Conservation (phyloP, 2,888 invertebrate genomes). For the Nematopogon swammerdamellus region DNA sequence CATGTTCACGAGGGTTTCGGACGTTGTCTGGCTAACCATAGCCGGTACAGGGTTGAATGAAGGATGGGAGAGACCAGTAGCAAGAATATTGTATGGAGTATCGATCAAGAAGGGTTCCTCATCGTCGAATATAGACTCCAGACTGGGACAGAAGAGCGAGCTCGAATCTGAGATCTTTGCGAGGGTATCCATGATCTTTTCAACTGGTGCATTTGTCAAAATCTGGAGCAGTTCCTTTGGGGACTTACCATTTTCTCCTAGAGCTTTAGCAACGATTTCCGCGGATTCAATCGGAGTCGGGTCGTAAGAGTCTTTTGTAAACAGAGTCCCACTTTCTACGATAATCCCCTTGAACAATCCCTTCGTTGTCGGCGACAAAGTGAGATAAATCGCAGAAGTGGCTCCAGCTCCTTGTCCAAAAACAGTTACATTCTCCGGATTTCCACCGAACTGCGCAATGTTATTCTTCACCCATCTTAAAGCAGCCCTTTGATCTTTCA, state of each 20-base stretch:
- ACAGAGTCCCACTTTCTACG: constrained; percentile 36
- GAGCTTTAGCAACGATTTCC: constrained; percentile 34
- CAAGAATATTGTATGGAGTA: constrained; percentile 40
- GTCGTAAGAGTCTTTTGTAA: constrained; percentile 36
- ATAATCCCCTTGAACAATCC: constrained; percentile 40
- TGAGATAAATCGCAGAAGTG: constrained; percentile 34
- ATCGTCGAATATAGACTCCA: constrained; percentile 29
- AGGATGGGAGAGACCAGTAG: constrained; percentile 19
- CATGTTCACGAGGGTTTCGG: constrained; percentile 49
- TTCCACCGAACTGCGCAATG: constrained; percentile 34
- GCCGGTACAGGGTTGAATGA: constrained; percentile 39
- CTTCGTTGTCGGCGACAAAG: constrained; percentile 34
- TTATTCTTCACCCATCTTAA: constrained; percentile 42
- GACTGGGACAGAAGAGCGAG: constrained; percentile 38
- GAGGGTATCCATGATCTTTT: constrained; percentile 35
- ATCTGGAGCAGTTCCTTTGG: constrained; percentile 26
- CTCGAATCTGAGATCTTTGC: constrained; percentile 40
- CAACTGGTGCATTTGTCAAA: constrained; percentile 25
- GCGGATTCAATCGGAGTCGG: constrained; percentile 29
- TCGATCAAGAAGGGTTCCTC: constrained; percentile 39
- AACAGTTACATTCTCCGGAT: constrained; percentile 40
- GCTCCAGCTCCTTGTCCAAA: constrained; percentile 48
- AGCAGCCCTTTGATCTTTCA: constrained; percentile 45
- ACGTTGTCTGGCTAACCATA: constrained; percentile 51
- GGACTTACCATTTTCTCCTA: constrained; percentile 28